phyloP scores from a whole-genome alignment of 2,888 invertebrate genomes.

The Chalcosyrphus nemorum region DNA sequence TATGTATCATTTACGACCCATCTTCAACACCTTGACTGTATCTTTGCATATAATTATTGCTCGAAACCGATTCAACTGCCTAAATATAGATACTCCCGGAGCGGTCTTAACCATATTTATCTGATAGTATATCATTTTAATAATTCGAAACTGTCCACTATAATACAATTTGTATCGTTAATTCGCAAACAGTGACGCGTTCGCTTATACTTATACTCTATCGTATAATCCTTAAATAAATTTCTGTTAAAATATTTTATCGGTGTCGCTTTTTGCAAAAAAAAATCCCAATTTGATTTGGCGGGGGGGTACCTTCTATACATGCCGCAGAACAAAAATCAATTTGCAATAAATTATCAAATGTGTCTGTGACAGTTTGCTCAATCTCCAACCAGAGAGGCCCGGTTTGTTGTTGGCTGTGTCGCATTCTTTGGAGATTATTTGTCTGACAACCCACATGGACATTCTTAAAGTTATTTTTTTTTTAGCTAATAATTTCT shows the following conservation, averaged over 20 bases:
- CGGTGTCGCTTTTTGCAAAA: slow-evolving; percentile 18
- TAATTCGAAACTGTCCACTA: neutral
- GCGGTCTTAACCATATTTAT: slow-evolving; percentile 1
- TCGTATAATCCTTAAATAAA: slow-evolving; percentile 56
- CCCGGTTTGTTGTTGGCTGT: neutral
- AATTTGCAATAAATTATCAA: slow-evolving; percentile 65
- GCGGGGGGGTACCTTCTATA: neutral
- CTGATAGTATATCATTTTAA: slow-evolving; percentile 7
- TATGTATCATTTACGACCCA: too few species aligned
- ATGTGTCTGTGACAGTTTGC: slow-evolving; percentile 58
- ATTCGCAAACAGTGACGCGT: neutral
- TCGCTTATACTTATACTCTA: too few species aligned
- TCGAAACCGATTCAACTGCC: neutral
- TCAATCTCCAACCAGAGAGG: slow-evolving; percentile 15
- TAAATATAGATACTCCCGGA: neutral
- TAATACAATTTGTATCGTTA: slow-evolving; percentile 16
- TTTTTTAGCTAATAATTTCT: slow-evolving; percentile 51
- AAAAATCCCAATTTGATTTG: slow-evolving; percentile 35
- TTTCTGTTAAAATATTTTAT: slow-evolving; percentile 58
- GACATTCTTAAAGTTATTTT: slow-evolving; percentile 9
- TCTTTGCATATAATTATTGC: neutral
- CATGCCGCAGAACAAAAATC: slow-evolving; percentile 36
- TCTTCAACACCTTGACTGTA: too few species aligned
- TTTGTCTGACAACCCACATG: slow-evolving; percentile 54
- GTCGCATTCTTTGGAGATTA: slow-evolving; percentile 63